Evolutionary conservation across 2,113 vertebrate genomes (phyloP).

Genomic region (Danionella cerebrum): DNA sequence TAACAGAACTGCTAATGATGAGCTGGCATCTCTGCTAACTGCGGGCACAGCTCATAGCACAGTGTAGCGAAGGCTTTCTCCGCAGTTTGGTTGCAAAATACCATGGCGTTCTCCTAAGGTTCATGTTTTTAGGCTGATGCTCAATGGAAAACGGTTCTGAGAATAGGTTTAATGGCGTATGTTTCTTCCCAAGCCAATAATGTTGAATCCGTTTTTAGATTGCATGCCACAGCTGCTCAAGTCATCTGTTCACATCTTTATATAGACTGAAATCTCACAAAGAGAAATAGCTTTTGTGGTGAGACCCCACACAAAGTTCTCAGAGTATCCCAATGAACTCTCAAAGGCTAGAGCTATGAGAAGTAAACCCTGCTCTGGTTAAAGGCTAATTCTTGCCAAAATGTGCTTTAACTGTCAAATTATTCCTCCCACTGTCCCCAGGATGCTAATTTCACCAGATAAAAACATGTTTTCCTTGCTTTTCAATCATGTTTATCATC

Average conservation of each 20-base stretch:
- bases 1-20: constrained; percentile 17
- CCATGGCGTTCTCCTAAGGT: background rate
- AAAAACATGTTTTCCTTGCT: too few relatives aligned
- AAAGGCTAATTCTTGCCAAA: too few relatives aligned
- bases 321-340: too few relatives aligned
- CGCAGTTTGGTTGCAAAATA: too few relatives aligned
- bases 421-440: too few relatives aligned
- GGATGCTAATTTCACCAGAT: too few relatives aligned
- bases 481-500: too few relatives aligned
- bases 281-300: constrained; percentile 8
- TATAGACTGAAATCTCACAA: constrained; percentile 18
- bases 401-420: too few relatives aligned
- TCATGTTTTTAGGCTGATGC: background rate
- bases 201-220: constrained; percentile 30
- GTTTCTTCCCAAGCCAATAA: constrained; percentile 7
- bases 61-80: too few relatives aligned
- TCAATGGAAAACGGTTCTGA: background rate
- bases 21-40: constrained; percentile 24
- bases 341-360: too few relatives aligned
- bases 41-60: constrained; percentile 7
- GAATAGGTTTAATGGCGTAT: background rate
- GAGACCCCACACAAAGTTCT: background rate
- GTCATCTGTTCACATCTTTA: constrained; percentile 28
- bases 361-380: too few relatives aligned
- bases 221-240: constrained; percentile 18